A percentile compares a stretch with the other conserved stretches of the same genome.
These are phyloP conservation scores for Caenorhabditis elegans DNA, from an alignment of 1,140 invertebrate species.

Conservation along the genomic window WBcel235 BX284603.4:8292501-8293000, in stretches of 20 bases:
- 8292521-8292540: neutral
- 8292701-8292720: no score
- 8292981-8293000: neutral
- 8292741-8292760: slow-evolving; percentile 1
- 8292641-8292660: no score
- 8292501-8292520: no score
- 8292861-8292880: neutral
- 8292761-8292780: neutral
- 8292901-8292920: no score
- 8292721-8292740: no score
- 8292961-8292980: neutral
- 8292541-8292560: no score
- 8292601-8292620: neutral
- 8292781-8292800: neutral
- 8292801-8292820: slow-evolving; percentile 19
- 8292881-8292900: slow-evolving; percentile 5
- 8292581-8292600: neutral
- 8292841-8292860: neutral
- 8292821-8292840: no score
- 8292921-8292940: no score
- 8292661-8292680: no score
- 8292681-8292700: no score
- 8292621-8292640: neutral
- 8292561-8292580: neutral
- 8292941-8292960: neutral